Evolutionary conservation across 2,888 invertebrate species (phyloP), one percentile per base, ranked within the genome.

Genomic region (Hirtodrosophila alboralis): DNA sequence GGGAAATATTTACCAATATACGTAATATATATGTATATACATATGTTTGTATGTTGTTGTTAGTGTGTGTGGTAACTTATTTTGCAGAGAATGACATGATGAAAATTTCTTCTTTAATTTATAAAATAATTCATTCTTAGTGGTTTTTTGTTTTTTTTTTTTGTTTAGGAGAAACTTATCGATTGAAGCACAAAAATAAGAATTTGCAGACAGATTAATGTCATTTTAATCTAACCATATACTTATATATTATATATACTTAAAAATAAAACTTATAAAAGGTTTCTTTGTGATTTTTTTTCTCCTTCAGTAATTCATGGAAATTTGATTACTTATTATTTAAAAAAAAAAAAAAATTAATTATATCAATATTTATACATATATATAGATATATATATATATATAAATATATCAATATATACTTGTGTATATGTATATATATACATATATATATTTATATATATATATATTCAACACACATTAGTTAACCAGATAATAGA

Each of bases 251-350:
- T 68, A 66, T 47, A 41, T 70, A n/a, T 60, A 70, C 75, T 70
- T 78, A 79, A 75, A n/a, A 79, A 75, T 79, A 85, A 58, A 79
- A 79, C 79, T 79, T 79, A 79, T 79, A 79, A 79, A 79, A 86
- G 80, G 72, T 86, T 79, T 79, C 79, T 79, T 79, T 79, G 79
- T 79, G 79, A 85, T 78, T 85, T 78, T 84, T 78, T 85, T 78
- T 84, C 68, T 83, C 78, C 86, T 77, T 85, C 86, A 79, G 78
- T 85, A 79, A 79, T 79, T 79, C 86, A 79, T 85, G 78, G 78
- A 79, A 79, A 79, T 79, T 79, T 85, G 84, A 79, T 85, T 79
- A 79, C 86, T 79, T 79, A 79, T 61, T 60, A 49, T 70, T 71
- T 54, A 71, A 80, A 81, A 77, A 76, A 79, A 77, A 76, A 79